Evolutionary conservation across 2,888 invertebrate genomes (phyloP).

Genomic region (Tridacna gigas): DNA sequence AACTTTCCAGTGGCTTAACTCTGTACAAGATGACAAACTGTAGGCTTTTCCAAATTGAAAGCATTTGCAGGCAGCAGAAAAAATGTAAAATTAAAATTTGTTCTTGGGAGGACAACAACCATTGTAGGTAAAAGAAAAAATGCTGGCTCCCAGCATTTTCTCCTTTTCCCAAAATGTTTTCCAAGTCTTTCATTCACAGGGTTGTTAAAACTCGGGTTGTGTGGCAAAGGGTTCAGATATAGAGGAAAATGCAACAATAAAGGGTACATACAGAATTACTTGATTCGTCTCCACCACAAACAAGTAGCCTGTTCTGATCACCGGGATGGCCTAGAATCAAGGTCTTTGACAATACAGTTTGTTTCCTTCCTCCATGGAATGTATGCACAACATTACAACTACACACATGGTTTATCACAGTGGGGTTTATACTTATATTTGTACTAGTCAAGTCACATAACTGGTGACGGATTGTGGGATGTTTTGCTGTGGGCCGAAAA

Average conservation of each 20-base stretch:
- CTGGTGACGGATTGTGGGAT: slow-evolving; percentile 85
- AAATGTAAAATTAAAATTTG: too few relatives aligned
- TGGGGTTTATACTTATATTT: slow-evolving; percentile 63
- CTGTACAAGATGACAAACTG: too few relatives aligned
- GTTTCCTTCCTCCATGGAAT: slow-evolving; percentile 89
- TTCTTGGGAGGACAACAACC: too few relatives aligned
- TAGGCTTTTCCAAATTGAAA: too few relatives aligned
- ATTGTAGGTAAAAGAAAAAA: too few relatives aligned
- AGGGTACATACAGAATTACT: slow-evolving; percentile 84
- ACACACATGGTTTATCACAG: slow-evolving; percentile 69
- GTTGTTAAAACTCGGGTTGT: too few relatives aligned
- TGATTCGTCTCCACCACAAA: slow-evolving; percentile 92
- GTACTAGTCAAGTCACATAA: slow-evolving; percentile 79
- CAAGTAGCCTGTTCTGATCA: slow-evolving; percentile 86
- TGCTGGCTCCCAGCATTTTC: too few relatives aligned
- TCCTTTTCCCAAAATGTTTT: neutral
- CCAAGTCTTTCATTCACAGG: neutral
- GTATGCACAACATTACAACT: slow-evolving; percentile 76
- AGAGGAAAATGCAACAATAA: too few relatives aligned
- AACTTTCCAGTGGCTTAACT: too few relatives aligned
- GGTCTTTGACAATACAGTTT: slow-evolving; percentile 89
- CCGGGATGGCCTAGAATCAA: slow-evolving; percentile 88
- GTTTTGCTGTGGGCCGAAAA: slow-evolving; percentile 88
- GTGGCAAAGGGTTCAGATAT: too few relatives aligned
- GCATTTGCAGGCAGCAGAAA: too few relatives aligned